These are phyloP conservation scores for Chrysocyon brachyurus DNA, from an alignment of 2,797 vertebrate genomes.

Conservation along the genomic window DNA sequence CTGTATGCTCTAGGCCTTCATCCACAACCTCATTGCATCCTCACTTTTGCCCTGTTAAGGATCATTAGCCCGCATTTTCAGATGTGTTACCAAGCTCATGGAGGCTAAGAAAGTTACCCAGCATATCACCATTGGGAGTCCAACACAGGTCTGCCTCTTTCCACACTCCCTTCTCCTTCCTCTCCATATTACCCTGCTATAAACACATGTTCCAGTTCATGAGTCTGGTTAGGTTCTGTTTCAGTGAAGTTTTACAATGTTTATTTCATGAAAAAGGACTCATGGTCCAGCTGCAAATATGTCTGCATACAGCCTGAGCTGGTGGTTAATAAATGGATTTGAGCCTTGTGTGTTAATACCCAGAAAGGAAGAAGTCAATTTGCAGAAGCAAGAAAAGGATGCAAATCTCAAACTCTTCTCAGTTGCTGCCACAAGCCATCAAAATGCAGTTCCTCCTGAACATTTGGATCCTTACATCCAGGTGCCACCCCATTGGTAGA, in stretches of 20 bases:
- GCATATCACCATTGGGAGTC: fast-evolving
- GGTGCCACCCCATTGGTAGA: not conserved
- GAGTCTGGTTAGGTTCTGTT: not conserved
- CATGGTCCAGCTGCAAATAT: not conserved
- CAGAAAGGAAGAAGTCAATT: not conserved
- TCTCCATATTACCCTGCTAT: not conserved
- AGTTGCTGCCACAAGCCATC: not conserved
- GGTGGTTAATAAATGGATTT: not conserved
- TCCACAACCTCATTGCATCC: not conserved
- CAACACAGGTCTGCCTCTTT: too few species aligned
- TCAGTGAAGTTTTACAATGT: not conserved
- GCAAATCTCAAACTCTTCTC: not conserved
- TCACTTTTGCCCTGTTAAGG: not conserved
- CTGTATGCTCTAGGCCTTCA: not conserved
- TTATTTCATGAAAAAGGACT: not conserved
- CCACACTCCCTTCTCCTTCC: not conserved
- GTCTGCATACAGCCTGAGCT: too few species aligned
- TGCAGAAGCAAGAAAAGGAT: not conserved
- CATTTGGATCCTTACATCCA: not conserved
- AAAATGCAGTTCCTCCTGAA: not conserved
- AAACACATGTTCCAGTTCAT: not conserved
- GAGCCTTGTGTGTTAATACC: not conserved
- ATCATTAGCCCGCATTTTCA: not conserved
- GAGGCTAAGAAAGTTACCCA: not conserved
- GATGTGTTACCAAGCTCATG: not conserved